phyloP scores from a whole-genome alignment of 2,888 invertebrate species.

The Allygus modestus region DNA sequence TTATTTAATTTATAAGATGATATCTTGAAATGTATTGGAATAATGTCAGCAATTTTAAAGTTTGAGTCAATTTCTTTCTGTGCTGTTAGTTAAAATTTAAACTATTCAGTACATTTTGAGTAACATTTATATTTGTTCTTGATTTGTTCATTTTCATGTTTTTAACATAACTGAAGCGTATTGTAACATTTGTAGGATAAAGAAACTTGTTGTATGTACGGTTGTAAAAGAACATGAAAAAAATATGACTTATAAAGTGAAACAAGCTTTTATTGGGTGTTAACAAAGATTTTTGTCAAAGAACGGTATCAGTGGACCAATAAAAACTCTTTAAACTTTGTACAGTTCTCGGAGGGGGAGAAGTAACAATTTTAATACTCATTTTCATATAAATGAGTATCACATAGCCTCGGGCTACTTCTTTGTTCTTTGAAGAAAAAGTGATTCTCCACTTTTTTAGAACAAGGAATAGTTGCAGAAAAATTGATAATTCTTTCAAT shows the following conservation, averaged over 20 bases:
- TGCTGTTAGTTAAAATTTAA: too few relatives aligned
- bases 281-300: background rate
- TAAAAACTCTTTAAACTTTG: slow-evolving; percentile 25
- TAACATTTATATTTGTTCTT: too few relatives aligned
- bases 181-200: background rate
- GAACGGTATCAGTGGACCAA: slow-evolving; percentile 18
- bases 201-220: background rate
- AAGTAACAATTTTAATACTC: slow-evolving; percentile 17
- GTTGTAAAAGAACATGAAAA: background rate
- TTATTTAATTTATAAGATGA: too few relatives aligned
- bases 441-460: background rate
- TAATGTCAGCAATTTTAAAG: too few relatives aligned
- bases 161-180: too few relatives aligned
- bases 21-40: too few relatives aligned
- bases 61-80: too few relatives aligned
- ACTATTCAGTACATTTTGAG: too few relatives aligned
- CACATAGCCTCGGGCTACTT: slow-evolving; percentile 4
- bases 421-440: slow-evolving; percentile 6
- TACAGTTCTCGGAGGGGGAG: slow-evolving; percentile 15
- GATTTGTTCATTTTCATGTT: too few relatives aligned
- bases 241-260: background rate
- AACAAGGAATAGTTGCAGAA: background rate
- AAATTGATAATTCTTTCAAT: too few relatives aligned
- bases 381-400: slow-evolving; percentile 37
- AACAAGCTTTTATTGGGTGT: slow-evolving; percentile 22